Conservation (phyloP, 2,888 invertebrate species). For the Ceriagrion tenellum region DNA sequence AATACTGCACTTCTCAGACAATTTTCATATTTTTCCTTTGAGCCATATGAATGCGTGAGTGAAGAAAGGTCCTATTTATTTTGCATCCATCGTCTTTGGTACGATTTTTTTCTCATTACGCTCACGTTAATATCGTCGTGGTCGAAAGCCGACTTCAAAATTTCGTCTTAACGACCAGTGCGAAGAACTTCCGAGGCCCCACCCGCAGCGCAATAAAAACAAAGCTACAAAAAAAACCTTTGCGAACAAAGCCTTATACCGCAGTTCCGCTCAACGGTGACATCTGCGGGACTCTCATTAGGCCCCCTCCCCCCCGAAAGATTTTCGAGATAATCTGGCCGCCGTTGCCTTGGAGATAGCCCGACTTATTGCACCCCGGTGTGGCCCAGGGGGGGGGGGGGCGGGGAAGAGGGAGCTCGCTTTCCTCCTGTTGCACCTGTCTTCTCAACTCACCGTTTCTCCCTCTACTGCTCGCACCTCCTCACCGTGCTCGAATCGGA, state of each 20-base stretch:
- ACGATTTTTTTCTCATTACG: neutral
- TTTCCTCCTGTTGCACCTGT: conserved; percentile 26
- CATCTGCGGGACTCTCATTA: conserved; percentile 61
- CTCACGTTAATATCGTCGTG: neutral
- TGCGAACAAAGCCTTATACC: conserved; percentile 27
- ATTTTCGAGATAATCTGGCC: neutral
- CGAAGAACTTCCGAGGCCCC: neutral
- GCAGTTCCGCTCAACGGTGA: conserved; percentile 52
- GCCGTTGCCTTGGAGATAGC: neutral
- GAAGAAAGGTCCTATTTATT: neutral
- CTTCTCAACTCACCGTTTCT: neutral
- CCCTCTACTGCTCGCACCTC: neutral
- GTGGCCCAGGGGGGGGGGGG: neutral
- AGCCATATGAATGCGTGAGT: too few relatives aligned
- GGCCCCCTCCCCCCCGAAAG: neutral
- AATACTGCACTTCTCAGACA: neutral
- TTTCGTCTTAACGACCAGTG: neutral
- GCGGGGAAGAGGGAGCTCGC: neutral
- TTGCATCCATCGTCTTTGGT: neutral
- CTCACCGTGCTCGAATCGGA: neutral
- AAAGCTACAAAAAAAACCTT: neutral
- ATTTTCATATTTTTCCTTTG: neutral
- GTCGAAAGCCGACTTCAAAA: neutral
- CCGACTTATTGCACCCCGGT: neutral
- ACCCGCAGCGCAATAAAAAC: neutral